Evolutionary conservation across 2,888 invertebrate genomes (phyloP).

Genomic region (Aethes cnicana): DNA sequence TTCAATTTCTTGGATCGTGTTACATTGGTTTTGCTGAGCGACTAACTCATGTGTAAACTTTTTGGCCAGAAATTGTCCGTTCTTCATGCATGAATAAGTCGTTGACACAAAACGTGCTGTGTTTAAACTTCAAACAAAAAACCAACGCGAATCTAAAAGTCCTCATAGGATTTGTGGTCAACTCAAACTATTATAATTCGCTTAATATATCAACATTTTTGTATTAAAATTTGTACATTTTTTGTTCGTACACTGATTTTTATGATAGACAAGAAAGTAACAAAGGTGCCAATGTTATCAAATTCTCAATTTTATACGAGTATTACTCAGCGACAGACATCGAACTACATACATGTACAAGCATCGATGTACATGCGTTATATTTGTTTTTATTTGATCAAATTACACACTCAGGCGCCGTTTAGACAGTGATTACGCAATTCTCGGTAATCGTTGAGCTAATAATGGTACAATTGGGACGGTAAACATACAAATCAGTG

Average conservation of each 20-base stretch:
- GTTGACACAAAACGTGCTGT: too few relatives aligned
- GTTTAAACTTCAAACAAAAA: too few relatives aligned
- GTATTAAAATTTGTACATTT: not conserved
- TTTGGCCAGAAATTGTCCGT: too few relatives aligned
- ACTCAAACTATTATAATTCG: too few relatives aligned
- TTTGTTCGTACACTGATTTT: not conserved
- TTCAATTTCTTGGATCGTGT: not conserved
- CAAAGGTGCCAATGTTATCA: not conserved
- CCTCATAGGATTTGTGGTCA: too few relatives aligned
- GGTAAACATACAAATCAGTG: constrained; percentile 61
- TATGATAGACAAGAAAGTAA: too few relatives aligned
- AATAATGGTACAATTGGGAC: constrained; percentile 57
- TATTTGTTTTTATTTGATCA: constrained; percentile 63
- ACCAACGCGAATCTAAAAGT: too few relatives aligned
- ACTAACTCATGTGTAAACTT: too few relatives aligned
- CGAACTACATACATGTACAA: constrained; percentile 36
- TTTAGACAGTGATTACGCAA: constrained; percentile 54
- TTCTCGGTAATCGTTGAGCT: constrained; percentile 57
- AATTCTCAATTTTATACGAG: constrained; percentile 5
- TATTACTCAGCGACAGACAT: constrained; percentile 27
- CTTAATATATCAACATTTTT: too few relatives aligned
- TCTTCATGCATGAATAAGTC: too few relatives aligned
- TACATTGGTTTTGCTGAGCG: not conserved
- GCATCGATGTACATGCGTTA: constrained; percentile 38
- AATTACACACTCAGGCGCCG: constrained; percentile 60